These are phyloP conservation scores for Phainopepla nitens DNA, from an alignment of 2,113 vertebrate species.

Conservation along the genomic window DNA sequence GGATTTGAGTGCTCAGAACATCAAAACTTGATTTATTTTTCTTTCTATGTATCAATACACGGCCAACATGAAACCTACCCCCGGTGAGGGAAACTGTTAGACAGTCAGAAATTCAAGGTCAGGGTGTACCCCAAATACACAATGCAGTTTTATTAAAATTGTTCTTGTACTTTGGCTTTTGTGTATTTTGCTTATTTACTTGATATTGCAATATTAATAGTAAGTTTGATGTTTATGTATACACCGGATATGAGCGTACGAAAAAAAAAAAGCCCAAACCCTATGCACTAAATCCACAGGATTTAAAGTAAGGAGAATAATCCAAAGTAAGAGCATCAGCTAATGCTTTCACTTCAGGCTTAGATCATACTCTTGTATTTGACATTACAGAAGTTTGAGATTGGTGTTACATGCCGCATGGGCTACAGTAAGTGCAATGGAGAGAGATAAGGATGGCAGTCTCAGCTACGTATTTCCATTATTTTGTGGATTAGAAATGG, in stretches of 20 bases:
- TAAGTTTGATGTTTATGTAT: neutral
- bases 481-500: constrained; percentile 27
- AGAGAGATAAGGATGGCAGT: neutral
- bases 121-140: neutral
- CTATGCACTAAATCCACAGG: neutral
- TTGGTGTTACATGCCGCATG: neutral
- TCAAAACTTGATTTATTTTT: neutral
- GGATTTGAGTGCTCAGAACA: neutral
- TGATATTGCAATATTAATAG: neutral
- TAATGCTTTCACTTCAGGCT: constrained; percentile 14
- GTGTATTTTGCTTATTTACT: neutral
- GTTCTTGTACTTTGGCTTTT: neutral
- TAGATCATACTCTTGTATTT: constrained; percentile 11
- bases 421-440: neutral
- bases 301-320: constrained; percentile 27
- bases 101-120: neutral
- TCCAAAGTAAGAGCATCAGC: constrained; percentile 22
- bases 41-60: neutral
- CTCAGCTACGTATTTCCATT: neutral
- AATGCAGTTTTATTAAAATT: neutral
- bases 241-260: neutral
- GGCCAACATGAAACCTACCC: neutral
- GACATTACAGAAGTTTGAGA: neutral
- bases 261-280: neutral
- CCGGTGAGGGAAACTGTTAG: neutral